Conservation (phyloP, 2,888 invertebrate species). For the Xylota sylvarum region DNA sequence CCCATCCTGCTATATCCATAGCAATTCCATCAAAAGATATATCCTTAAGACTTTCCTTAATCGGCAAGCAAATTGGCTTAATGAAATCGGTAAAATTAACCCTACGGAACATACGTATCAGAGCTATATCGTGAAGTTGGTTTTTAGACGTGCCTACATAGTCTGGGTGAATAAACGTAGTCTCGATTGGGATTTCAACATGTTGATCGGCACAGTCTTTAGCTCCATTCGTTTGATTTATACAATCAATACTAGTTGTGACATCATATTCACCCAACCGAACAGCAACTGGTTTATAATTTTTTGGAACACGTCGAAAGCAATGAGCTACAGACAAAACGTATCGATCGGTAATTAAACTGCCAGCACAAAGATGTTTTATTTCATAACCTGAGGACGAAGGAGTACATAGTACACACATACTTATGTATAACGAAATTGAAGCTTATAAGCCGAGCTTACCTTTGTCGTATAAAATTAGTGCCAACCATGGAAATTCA, state of each 20-base stretch:
- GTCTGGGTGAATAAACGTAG: conserved; percentile 87
- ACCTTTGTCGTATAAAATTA: conserved; percentile 85
- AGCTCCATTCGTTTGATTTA: conserved; percentile 78
- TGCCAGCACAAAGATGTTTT: conserved; percentile 91
- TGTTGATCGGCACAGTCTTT: conserved; percentile 87
- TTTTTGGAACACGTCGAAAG: conserved; percentile 87
- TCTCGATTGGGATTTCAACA: conserved; percentile 87
- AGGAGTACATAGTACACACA: no score
- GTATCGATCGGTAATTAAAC: conserved; percentile 88
- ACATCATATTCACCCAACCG: conserved; percentile 84
- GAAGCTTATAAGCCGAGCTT: background rate
- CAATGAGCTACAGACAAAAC: conserved; percentile 92
- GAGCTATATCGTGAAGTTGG: conserved; percentile 90
- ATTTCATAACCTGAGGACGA: conserved; percentile 59
- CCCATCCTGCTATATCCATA: conserved; percentile 88
- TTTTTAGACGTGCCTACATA: conserved; percentile 87
- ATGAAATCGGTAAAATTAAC: conserved; percentile 86
- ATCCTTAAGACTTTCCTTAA: conserved; percentile 78
- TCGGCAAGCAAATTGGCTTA: conserved; percentile 87
- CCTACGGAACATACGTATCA: conserved; percentile 87
- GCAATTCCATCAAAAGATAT: conserved; percentile 83
- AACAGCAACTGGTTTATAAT: conserved; percentile 86
- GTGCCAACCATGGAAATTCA: conserved; percentile 87
- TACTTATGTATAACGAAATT: background rate
- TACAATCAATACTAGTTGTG: conserved; percentile 81